Percentiles rank a stretch among this genome's conserved stretches.
Conservation (phyloP, 2,888 invertebrate species). For the Andrena trimmerana region DNA sequence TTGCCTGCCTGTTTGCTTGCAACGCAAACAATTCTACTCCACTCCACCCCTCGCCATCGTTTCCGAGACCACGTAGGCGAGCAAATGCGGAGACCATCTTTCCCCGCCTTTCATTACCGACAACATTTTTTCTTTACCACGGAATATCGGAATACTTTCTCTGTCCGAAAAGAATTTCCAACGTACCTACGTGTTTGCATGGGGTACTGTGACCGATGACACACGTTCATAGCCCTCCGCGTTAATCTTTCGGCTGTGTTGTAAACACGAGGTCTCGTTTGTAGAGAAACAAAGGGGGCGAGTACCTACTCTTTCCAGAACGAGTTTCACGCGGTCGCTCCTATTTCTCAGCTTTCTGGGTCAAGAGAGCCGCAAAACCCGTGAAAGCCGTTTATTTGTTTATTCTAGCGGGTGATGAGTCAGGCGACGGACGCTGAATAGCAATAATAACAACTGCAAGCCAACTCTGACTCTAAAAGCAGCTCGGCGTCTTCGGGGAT, state of each 20-base stretch:
- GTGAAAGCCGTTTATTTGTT: constrained; percentile 57
- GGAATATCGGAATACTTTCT: neutral
- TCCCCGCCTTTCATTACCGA: neutral
- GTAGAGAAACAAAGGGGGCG: constrained; percentile 29
- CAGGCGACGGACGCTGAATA: neutral
- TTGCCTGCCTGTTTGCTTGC: constrained; percentile 40
- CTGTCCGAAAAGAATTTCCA: neutral
- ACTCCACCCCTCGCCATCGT: constrained; percentile 4
- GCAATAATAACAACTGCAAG: neutral
- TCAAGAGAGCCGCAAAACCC: neutral
- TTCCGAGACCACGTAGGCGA: neutral
- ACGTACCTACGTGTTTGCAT: too few relatives aligned
- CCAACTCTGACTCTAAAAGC: too few relatives aligned
- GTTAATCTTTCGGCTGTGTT: constrained; percentile 15
- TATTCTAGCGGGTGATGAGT: constrained; percentile 50
- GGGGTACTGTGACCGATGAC: neutral
- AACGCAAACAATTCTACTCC: constrained; percentile 69
- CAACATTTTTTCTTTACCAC: neutral
- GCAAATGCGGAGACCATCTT: neutral
- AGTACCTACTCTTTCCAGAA: neutral
- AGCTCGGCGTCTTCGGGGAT: too few relatives aligned
- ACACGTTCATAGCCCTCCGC: neutral
- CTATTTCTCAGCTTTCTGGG: constrained; percentile 52
- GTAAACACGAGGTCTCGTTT: constrained; percentile 50
- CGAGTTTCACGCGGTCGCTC: constrained; percentile 23